Base-by-base conservation (phyloP, 2,113 vertebrate species). In the Brachyhypopomus occidentalis region DNA sequence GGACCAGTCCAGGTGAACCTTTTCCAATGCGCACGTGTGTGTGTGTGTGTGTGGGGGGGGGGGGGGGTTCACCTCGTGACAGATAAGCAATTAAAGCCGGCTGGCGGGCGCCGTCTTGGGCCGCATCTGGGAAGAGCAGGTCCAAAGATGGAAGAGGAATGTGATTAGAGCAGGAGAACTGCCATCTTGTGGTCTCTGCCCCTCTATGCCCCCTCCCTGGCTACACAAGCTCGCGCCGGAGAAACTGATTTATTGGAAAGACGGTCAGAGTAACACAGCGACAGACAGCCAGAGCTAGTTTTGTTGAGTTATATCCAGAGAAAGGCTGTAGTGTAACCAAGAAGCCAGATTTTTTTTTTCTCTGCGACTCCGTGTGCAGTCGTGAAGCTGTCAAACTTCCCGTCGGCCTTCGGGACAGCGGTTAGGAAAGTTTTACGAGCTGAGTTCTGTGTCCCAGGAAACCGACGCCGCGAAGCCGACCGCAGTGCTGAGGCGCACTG, bases 41-140 rank as follows among this genome's bases (percentile, higher is more conserved):
- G 30, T 30, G 30, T 30, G 30, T 30, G 30, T 30, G 30, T 30
- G 30, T 30, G 36, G 36, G 36, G 3, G 36, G 36, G 6, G 36
- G 36, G 69, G 63, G 76, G 75, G 69, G 75, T 79, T 84, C 38
- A 79, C 72, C 63, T 55, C 23, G 34, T 80, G 82, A 84, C 82
- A 84, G 72, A 72, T 38, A 36, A 71, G 82, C 82, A 84, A 84
- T 84, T 84, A 84, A 80, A 84, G 82, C 55, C 64, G 20, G 56
- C 76, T 36, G 27, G 63, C 78, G n/a, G 72, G 72, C 64, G 55
- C 63, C 27, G 56, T 34, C 71, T 66, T 72, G n/a, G 72, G 72
- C 64, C 38, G 72, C 38, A 45, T 69, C 71, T 58, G 4, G 71
- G 77, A 75, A 70, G 41, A 75, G 52, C 27, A 23, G 48, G 30